Conservation (phyloP, 1,140 invertebrate species). For the Grapholita molesta region DNA sequence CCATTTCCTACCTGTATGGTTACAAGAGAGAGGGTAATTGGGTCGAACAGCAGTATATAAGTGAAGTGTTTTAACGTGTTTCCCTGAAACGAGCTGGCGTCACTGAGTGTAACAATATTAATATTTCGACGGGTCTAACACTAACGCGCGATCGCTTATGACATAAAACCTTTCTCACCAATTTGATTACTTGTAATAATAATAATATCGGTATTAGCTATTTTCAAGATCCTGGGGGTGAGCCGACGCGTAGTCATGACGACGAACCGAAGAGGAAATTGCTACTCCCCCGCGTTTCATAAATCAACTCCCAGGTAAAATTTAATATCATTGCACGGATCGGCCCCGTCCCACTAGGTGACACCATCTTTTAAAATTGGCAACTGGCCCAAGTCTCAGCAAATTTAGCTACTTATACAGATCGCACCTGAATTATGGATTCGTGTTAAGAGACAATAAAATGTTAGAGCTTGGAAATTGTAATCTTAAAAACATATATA, state of each 20-base stretch:
- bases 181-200: slow-evolving; percentile 16
- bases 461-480: no score
- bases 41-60: neutral
- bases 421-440: slow-evolving; percentile 19
- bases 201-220: slow-evolving; percentile 27
- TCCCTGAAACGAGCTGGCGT: neutral
- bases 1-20: neutral
- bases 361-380: slow-evolving; percentile 32
- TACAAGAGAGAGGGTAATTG: neutral
- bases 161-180: slow-evolving; percentile 1
- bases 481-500: no score
- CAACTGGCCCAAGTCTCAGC: slow-evolving; percentile 20
- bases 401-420: neutral
- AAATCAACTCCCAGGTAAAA: slow-evolving; percentile 61
- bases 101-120: neutral
- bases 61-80: neutral
- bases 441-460: neutral
- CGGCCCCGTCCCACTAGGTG: slow-evolving; percentile 27
- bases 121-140: neutral
- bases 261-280: slow-evolving; percentile 61
- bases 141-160: neutral
- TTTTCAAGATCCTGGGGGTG: slow-evolving; percentile 26
- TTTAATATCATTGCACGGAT: slow-evolving; percentile 54
- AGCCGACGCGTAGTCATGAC: slow-evolving; percentile 36
- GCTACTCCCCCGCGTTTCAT: slow-evolving; percentile 50